Base-by-base conservation (phyloP, 2,888 invertebrate species). In the Amaurobius ferox region DNA sequence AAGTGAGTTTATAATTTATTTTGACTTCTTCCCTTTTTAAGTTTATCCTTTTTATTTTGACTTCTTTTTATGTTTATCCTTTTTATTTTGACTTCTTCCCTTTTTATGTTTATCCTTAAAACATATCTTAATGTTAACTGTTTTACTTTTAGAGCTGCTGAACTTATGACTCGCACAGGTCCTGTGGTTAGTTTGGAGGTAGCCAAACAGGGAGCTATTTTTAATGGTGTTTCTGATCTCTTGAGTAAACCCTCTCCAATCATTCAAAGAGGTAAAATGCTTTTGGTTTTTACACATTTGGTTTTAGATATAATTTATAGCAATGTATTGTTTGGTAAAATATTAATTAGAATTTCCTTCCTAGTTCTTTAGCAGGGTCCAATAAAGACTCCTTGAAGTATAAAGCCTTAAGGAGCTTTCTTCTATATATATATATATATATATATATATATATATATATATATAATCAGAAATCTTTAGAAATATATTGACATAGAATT, bases 141-240 rank as follows among this genome's bases (percentile, higher is more conserved):
- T 55, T 61, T 62, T 32, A 35, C 1, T 35, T 55, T 32, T 32
- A 86, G 97, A 92, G 99, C 99, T 87, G 99, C 99, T 1, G 97
- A 98, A 91, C 96, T 97, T 91, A 94, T 99, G 91, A 97, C 98
- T 66, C 94, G 96, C 78, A 98, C 98, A 16, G 98, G 98, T 9
- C 96, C 96, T 55, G 94, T 97, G 5, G 99, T 99, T 32, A 96
- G 96, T 7, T 92, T 99, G 88, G 98, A 98, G 92, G 98, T 99
- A 86, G 98, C 98, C 29, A 99, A 99, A 92, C 98, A 98, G 91
- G 99, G 98, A 71, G 99, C 99, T 71, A 95, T 98, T 90, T 96
- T 96, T 91, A 98, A 99, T 92, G 99, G 99, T 30, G 93, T 99
- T 78, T 98, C 98, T 19, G 97, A 97, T 19, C 93, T 98, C 86